Evolutionary conservation across 2,113 vertebrate genomes (phyloP).

Genomic region (Euleptes europaea): DNA sequence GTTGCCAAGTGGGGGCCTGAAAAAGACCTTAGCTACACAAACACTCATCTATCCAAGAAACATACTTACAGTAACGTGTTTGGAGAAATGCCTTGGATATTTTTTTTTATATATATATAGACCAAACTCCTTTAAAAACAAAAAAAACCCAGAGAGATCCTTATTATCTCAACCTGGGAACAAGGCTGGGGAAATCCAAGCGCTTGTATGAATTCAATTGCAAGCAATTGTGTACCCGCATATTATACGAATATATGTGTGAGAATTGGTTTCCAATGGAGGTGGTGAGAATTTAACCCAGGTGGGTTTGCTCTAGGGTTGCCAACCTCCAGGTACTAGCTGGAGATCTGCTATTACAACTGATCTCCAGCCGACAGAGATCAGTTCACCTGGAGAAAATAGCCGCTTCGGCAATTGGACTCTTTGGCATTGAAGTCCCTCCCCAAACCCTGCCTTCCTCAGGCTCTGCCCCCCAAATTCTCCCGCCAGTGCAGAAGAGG

Average conservation of each 20-base stretch:
- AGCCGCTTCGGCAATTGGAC: too few species aligned
- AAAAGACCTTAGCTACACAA: conserved; percentile 45
- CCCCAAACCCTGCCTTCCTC: too few species aligned
- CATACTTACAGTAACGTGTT: conserved; percentile 61
- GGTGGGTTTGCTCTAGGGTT: conserved; percentile 30
- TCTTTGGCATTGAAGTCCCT: too few species aligned
- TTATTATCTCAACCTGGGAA: conserved; percentile 74
- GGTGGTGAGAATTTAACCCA: conserved; percentile 35
- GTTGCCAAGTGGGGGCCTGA: conserved; percentile 31
- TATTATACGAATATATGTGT: conserved; percentile 39
- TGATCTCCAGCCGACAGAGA: too few species aligned
- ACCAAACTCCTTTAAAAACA: conserved; percentile 30
- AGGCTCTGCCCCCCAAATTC: too few species aligned
- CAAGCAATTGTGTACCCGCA: conserved; percentile 59
- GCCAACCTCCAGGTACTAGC: too few species aligned
- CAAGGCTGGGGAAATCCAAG: conserved; percentile 52
- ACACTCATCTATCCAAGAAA: conserved; percentile 66
- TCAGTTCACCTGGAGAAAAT: too few species aligned
- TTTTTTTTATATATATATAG: not conserved
- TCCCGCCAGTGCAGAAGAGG: too few species aligned
- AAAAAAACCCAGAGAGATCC: conserved; percentile 34
- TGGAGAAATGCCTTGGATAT: conserved; percentile 62
- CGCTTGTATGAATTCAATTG: conserved; percentile 74
- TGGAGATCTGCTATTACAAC: too few species aligned
- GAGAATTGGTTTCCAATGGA: conserved; percentile 70